These are phyloP conservation scores for Mechanitis mazaeus DNA, from an alignment of 2,888 invertebrate genomes.

Conservation along the genomic window DNA sequence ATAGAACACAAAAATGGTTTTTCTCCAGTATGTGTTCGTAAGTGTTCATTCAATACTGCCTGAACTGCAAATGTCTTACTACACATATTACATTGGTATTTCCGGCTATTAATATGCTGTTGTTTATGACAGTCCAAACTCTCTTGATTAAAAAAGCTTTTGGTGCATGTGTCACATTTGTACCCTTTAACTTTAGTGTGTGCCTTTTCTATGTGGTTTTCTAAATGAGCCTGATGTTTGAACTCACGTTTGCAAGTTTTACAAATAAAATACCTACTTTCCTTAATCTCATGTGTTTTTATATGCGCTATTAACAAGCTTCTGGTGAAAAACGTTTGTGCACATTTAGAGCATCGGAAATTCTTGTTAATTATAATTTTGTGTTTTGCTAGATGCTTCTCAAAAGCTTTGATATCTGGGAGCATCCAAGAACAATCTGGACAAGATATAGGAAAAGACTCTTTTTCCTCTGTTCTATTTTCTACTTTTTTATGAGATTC, in stretches of 20 bases:
- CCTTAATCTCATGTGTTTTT: conserved; percentile 47
- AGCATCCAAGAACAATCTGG: conserved; percentile 4
- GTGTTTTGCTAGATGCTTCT: conserved; percentile 19
- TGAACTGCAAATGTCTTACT: conserved; percentile 68
- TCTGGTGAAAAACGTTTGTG: conserved; percentile 55
- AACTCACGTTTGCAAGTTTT: conserved; percentile 70
- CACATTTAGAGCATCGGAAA: conserved; percentile 54
- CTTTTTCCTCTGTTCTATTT: not conserved
- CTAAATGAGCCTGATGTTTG: conserved; percentile 72
- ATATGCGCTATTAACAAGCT: conserved; percentile 50
- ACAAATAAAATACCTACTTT: conserved; percentile 47
- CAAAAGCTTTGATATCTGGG: conserved; percentile 8
- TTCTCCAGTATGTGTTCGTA: conserved; percentile 77
- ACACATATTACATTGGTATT: conserved; percentile 69
- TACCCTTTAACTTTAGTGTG: conserved; percentile 65
- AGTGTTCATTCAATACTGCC: conserved; percentile 77
- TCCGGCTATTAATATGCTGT: conserved; percentile 61
- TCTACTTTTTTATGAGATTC: not conserved
- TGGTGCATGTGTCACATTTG: conserved; percentile 63
- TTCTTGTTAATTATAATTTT: conserved; percentile 25
- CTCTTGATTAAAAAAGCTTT: conserved; percentile 58
- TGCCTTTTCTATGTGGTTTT: conserved; percentile 67
- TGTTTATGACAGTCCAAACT: conserved; percentile 65
- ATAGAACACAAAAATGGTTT: conserved; percentile 76
- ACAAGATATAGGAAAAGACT: not conserved